phyloP scores from a whole-genome alignment of 2,113 vertebrate genomes.

The Phoxinus phoxinus region DNA sequence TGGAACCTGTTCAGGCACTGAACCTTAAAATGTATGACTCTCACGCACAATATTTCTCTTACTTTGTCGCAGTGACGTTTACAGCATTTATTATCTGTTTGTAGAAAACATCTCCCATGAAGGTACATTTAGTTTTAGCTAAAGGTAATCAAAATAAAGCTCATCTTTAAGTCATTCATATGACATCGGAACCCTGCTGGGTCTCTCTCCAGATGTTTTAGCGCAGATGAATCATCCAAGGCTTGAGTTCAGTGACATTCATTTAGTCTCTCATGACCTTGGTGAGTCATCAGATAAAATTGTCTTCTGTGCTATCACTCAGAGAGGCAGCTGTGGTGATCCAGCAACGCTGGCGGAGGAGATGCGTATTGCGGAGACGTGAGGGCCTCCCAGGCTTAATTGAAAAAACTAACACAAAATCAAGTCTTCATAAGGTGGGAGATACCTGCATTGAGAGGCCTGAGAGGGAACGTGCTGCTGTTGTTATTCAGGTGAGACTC shows the following conservation, averaged over 20 bases:
- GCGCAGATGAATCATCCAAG: constrained; percentile 58
- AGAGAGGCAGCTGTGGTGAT: constrained; percentile 77
- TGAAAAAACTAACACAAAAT: constrained; percentile 61
- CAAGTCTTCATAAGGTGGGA: constrained; percentile 56
- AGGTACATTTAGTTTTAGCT: constrained; percentile 21
- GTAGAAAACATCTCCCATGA: neutral
- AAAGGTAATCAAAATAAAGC: constrained; percentile 48
- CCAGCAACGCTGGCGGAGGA: constrained; percentile 72
- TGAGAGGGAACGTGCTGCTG: constrained; percentile 74
- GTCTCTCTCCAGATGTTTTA: constrained; percentile 67
- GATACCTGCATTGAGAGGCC: constrained; percentile 27
- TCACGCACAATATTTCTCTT: neutral
- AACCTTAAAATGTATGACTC: constrained; percentile 65
- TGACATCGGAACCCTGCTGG: constrained; percentile 55
- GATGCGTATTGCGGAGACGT: constrained; percentile 61
- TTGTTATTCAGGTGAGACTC: constrained; percentile 86
- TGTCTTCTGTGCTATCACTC: constrained; percentile 47
- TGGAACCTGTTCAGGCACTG: neutral
- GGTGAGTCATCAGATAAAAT: constrained; percentile 39
- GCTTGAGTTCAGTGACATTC: constrained; percentile 39
- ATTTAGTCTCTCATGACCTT: constrained; percentile 36
- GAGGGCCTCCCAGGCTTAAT: constrained; percentile 61
- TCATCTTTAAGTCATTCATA: constrained; percentile 56
- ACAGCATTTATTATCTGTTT: neutral
- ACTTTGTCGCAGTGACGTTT: neutral